phyloP scores from a whole-genome alignment of 2,113 vertebrate species.

The Rafetus swinhoei region DNA sequence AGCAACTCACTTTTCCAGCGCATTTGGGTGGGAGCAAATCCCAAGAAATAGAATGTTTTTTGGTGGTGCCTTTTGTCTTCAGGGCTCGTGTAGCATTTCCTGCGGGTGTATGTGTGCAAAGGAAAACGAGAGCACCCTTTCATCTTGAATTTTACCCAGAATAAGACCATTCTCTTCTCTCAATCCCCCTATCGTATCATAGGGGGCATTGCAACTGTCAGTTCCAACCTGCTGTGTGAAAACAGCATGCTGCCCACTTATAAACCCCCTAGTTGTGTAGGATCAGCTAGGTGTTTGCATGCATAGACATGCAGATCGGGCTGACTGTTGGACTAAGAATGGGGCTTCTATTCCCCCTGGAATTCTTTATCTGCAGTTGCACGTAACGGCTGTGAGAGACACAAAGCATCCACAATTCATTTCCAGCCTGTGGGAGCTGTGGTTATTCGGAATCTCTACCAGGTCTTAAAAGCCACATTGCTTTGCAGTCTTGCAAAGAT shows the following conservation, averaged over 20 bases:
- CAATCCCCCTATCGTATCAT: background rate
- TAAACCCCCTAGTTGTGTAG: background rate
- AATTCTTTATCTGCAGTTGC: background rate
- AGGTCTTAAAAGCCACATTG: background rate
- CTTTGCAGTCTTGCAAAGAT: background rate
- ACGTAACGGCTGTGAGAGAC: background rate
- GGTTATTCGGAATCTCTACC: background rate
- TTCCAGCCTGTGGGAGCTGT: background rate
- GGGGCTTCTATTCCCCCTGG: background rate
- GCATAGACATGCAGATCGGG: background rate
- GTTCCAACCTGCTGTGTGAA: background rate
- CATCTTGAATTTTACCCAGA: background rate
- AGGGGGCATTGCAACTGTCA: background rate
- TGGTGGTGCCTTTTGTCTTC: background rate
- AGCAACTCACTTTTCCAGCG: background rate
- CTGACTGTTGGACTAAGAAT: background rate
- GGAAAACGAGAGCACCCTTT: background rate
- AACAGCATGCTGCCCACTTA: background rate
- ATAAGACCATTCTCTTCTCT: no score
- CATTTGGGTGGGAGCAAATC: background rate
- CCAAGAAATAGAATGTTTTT: background rate
- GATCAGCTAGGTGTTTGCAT: background rate
- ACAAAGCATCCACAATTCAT: background rate
- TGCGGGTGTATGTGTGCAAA: background rate
- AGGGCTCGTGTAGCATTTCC: background rate